Percentiles rank a stretch among this genome's conserved stretches.
Conservation (phyloP, 2,797 vertebrate genomes). For the Spinus olivaceus region DNA sequence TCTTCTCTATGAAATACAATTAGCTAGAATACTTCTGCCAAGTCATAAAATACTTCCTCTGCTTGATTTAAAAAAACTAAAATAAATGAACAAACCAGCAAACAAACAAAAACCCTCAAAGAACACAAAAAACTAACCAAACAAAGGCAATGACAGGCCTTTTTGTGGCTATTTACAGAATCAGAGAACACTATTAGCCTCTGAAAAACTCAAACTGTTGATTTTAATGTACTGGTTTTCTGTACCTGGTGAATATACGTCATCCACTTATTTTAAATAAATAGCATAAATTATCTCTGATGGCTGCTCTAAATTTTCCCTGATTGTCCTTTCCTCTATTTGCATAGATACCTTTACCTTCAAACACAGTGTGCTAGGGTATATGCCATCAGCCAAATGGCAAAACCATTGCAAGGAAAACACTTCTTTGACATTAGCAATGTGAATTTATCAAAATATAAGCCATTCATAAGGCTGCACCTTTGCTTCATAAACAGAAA, state of each 20-base stretch:
- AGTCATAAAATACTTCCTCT: neutral
- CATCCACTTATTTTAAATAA: neutral
- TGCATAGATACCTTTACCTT: neutral
- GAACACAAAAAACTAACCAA: neutral
- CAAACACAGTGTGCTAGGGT: neutral
- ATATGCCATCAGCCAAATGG: neutral
- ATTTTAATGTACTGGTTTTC: neutral
- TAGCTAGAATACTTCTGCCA: neutral
- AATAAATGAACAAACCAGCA: neutral
- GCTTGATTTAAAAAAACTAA: neutral
- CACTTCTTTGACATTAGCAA: neutral
- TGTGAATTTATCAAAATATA: neutral
- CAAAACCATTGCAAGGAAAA: neutral
- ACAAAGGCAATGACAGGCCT: neutral
- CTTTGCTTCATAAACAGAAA: neutral
- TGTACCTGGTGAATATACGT: neutral
- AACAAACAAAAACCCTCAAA: neutral
- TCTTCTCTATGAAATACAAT: neutral
- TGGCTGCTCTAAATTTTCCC: neutral
- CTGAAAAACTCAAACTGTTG: neutral
- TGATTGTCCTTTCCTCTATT: neutral
- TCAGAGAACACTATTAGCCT: neutral
- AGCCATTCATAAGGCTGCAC: neutral
- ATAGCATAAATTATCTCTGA: neutral
- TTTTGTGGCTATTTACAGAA: conserved; percentile 11